Percentiles rank a stretch among this genome's conserved stretches.
Conservation (phyloP, 2,113 vertebrate species). For the Delphinus delphis region DNA sequence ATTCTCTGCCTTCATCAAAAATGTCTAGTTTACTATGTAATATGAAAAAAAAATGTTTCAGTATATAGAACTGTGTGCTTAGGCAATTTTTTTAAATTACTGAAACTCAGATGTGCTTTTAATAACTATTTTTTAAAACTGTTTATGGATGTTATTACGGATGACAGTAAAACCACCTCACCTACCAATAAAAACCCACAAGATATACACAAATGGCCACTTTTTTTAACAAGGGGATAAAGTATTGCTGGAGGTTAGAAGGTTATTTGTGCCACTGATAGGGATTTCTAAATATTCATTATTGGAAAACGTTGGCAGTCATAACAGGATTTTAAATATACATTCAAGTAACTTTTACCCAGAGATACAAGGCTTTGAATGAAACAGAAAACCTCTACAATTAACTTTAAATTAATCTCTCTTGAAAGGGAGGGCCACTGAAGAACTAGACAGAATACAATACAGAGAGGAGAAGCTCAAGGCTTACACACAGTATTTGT, state of each 20-base stretch:
- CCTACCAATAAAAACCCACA: conserved; percentile 46
- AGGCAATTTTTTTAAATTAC: conserved; percentile 26
- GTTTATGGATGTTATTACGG: not conserved
- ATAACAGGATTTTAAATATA: conserved; percentile 51
- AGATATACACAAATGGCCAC: not conserved
- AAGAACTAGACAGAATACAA: conserved; percentile 18
- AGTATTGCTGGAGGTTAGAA: not conserved
- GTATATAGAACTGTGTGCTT: not conserved
- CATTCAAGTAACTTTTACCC: conserved; percentile 41
- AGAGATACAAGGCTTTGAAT: conserved; percentile 17
- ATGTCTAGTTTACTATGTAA: conserved; percentile 28
- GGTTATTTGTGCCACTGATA: conserved; percentile 10
- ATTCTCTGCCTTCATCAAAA: conserved; percentile 34
- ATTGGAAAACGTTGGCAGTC: not conserved
- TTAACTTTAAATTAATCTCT: conserved; percentile 66
- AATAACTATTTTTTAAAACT: conserved; percentile 53
- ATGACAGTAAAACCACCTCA: conserved; percentile 40
- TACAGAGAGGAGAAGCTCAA: not conserved
- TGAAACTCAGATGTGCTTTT: conserved; percentile 61
- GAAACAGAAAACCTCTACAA: conserved; percentile 56
- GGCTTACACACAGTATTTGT: not conserved
- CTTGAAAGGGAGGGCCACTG: conserved; percentile 44
- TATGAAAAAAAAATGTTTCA: not conserved
- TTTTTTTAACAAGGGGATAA: not conserved
- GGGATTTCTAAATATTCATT: conserved; percentile 48